These are phyloP conservation scores for Drosophila nebulosa DNA, from an alignment of 1,140 invertebrate genomes.

Conservation along the genomic window DNA sequence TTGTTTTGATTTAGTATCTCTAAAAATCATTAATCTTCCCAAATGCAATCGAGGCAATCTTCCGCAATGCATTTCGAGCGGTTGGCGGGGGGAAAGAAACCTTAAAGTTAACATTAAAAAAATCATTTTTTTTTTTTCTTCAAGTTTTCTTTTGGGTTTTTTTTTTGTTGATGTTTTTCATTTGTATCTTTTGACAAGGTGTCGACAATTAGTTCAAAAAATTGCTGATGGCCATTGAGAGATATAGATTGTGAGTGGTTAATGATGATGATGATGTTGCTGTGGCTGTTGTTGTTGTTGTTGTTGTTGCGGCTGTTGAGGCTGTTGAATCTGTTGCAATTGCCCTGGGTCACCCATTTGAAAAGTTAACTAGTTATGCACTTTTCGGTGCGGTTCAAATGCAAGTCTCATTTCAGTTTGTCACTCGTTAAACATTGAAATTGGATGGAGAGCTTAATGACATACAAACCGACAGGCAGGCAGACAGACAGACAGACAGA, in stretches of 20 bases:
- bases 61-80: not conserved
- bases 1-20: not conserved
- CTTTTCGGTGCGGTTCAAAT: constrained; percentile 6
- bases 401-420: constrained; percentile 10
- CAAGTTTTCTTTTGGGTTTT: not conserved
- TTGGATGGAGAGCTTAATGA: constrained; percentile 26
- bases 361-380: constrained; percentile 4
- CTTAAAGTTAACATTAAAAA: not conserved
- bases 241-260: constrained; percentile 25
- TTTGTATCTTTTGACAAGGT: not conserved
- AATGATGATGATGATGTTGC: constrained; percentile 25
- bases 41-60: not conserved
- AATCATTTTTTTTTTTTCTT: not conserved
- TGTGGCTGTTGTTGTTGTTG: not conserved
- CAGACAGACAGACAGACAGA: constrained; percentile 14
- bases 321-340: constrained; percentile 24
- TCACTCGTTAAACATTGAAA: constrained; percentile 35
- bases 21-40: not conserved
- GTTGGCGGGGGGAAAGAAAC: not conserved
- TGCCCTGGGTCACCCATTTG: constrained; percentile 25
- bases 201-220: constrained; percentile 31
- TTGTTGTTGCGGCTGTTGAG: not conserved
- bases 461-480: constrained; percentile 8
- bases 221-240: constrained; percentile 20
- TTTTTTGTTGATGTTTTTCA: not conserved